Conservation (phyloP, 2,888 invertebrate species). For the Mesochorus sp. region DNA sequence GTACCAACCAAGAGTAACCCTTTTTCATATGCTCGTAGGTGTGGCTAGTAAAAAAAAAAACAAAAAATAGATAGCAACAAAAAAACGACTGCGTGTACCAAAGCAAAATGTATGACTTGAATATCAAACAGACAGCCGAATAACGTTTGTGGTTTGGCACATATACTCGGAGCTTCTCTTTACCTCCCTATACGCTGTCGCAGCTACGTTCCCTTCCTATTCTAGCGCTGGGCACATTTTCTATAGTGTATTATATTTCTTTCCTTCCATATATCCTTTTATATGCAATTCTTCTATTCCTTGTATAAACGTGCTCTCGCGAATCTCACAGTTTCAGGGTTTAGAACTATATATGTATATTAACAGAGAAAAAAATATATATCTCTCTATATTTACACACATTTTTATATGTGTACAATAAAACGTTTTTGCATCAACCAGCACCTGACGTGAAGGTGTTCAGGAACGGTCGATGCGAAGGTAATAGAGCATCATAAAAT, state of each 20-base stretch:
- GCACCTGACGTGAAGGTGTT: conserved; percentile 2
- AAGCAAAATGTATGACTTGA: conserved; percentile 69
- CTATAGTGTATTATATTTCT: conserved; percentile 18
- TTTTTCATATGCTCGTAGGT: no score
- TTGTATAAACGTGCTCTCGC: not conserved
- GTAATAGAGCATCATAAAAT: conserved; percentile 29
- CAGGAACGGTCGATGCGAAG: conserved; percentile 21
- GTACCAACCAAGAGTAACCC: no score
- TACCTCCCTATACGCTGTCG: conserved; percentile 5
- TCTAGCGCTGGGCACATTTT: conserved; percentile 11
- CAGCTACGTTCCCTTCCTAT: conserved; percentile 33
- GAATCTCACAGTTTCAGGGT: conserved; percentile 13
- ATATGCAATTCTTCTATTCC: conserved; percentile 16
- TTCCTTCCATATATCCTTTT: conserved; percentile 35
- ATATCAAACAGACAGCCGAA: conserved; percentile 71
- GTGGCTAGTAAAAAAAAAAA: conserved; percentile 13
- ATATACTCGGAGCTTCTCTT: conserved; percentile 44
- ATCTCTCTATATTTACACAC: not conserved
- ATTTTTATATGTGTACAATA: conserved; percentile 2
- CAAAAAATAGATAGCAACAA: no score
- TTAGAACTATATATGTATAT: not conserved
- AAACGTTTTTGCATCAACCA: conserved; percentile 5
- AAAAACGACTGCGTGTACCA: conserved; percentile 65
- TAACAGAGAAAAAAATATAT: conserved; percentile 3
- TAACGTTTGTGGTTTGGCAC: conserved; percentile 47